Conservation (phyloP, 92 coral and sea anemone genomes). For the Palythoa grandis region DNA sequence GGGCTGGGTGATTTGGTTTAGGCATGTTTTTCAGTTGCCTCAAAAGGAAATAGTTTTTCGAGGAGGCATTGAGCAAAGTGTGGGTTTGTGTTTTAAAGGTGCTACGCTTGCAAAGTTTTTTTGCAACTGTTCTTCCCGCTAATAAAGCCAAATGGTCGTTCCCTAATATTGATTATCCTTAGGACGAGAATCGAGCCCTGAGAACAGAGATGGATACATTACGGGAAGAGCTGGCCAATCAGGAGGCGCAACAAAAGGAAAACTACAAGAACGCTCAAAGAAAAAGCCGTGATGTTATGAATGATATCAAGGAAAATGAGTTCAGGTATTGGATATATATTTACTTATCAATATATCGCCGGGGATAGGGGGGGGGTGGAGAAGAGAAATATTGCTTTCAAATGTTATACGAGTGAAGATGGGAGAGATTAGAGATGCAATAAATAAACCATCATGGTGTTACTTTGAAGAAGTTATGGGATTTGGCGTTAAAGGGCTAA, state of each 20-base stretch:
- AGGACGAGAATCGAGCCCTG: conserved; percentile 80
- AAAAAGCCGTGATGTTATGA: conserved; percentile 66
- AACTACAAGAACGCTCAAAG: conserved; percentile 63
- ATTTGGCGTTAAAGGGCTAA: too few relatives aligned
- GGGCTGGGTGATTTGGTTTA: too few relatives aligned
- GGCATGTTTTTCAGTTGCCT: too few relatives aligned
- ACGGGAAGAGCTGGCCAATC: conserved; percentile 72
- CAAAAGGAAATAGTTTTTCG: too few relatives aligned
- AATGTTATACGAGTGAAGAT: not conserved
- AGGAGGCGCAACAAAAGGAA: conserved; percentile 68
- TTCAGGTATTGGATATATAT: conserved; percentile 49
- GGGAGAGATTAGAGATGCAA: too few relatives aligned
- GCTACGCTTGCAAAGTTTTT: not conserved
- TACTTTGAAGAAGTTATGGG: too few relatives aligned
- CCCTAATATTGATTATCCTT: not conserved
- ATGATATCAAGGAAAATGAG: conserved; percentile 76
- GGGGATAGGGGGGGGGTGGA: not conserved
- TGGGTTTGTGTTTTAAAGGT: not conserved
- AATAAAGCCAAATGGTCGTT: too few relatives aligned
- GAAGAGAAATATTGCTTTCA: not conserved
- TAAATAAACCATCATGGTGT: too few relatives aligned
- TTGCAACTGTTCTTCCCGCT: too few relatives aligned
- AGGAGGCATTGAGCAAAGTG: too few relatives aligned
- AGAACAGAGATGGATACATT: conserved; percentile 67
- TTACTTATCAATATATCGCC: not conserved